Conservation (phyloP, 2,113 vertebrate species). For the Fulmarus glacialis region DNA sequence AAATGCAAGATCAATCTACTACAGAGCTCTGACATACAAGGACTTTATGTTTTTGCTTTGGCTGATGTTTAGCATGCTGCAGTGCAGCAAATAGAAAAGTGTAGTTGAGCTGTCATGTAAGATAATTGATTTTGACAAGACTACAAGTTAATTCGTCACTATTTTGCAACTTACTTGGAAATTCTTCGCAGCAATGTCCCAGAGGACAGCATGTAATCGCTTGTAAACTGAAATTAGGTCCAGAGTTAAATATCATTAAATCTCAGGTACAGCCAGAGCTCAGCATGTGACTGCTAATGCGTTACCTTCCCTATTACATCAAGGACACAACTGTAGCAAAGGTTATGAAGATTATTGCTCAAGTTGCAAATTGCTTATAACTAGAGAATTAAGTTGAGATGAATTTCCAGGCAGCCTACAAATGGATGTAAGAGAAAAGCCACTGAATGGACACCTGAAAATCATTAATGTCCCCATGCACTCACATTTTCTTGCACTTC, state of each 20-base stretch:
- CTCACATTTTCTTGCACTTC: not conserved
- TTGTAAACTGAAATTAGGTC: conserved; percentile 91
- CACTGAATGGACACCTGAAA: not conserved
- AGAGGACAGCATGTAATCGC: conserved; percentile 89
- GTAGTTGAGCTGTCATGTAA: conserved; percentile 87
- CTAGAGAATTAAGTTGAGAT: not conserved
- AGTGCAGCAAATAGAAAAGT: conserved; percentile 60
- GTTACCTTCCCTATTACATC: conserved; percentile 67
- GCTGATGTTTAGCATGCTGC: conserved; percentile 55
- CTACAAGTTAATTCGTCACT: conserved; percentile 94
- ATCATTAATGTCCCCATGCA: not conserved
- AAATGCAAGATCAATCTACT: conserved; percentile 47
- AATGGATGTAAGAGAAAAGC: not conserved
- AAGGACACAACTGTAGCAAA: conserved; percentile 78
- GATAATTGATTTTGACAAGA: conserved; percentile 95
- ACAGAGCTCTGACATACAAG: conserved; percentile 44
- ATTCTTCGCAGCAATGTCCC: conserved; percentile 83
- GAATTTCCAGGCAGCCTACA: conserved; percentile 1
- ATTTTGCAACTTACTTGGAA: conserved; percentile 91
- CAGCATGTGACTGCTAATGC: conserved; percentile 84
- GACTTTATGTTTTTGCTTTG: conserved; percentile 46
- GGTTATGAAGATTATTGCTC: conserved; percentile 57
- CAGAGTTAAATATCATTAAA: conserved; percentile 91
- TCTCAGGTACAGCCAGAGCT: conserved; percentile 84
- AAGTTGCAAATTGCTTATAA: conserved; percentile 39